A percentile compares a stretch with the other conserved stretches of the same genome.
Evolutionary conservation across 2,797 vertebrate genomes (phyloP).

Genomic region (Sebastiscus albofasciatus): DNA sequence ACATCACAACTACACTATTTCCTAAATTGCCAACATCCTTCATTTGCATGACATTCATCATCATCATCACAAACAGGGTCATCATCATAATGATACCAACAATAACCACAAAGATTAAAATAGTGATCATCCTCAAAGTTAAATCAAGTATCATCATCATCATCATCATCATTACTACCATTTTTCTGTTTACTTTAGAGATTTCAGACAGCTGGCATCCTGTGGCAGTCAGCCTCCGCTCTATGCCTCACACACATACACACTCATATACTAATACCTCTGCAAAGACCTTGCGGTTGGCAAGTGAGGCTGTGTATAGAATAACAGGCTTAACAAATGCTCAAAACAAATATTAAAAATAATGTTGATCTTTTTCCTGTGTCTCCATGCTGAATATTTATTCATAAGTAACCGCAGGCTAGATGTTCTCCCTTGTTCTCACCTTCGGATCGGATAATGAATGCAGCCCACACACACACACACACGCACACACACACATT

Average conservation of each 20-base stretch:
- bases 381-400: slow-evolving; percentile 56
- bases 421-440: slow-evolving; percentile 53
- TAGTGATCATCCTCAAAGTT: slow-evolving; percentile 17
- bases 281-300: slow-evolving; percentile 20
- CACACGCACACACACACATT: not conserved
- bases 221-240: not conserved
- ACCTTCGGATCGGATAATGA: slow-evolving; percentile 53
- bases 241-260: not conserved
- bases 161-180: slow-evolving; percentile 24
- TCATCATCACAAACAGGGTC: not conserved
- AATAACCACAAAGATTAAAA: not conserved
- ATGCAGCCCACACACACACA: slow-evolving; percentile 14
- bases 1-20: not conserved
- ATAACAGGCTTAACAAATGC: slow-evolving; percentile 22
- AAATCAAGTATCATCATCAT: slow-evolving; percentile 4
- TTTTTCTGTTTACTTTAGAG: slow-evolving; percentile 37
- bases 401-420: slow-evolving; percentile 54
- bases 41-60: slow-evolving; percentile 10
- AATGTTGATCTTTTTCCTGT: slow-evolving; percentile 54
- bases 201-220: slow-evolving; percentile 47
- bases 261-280: slow-evolving; percentile 9
- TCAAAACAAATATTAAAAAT: slow-evolving; percentile 57
- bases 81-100: not conserved
- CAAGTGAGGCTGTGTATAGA: slow-evolving; percentile 15
- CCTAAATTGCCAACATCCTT: not conserved